A percentile compares a stretch with the other conserved stretches of the same genome.
Conservation (phyloP, 2,888 invertebrate genomes). For the Xestia sexstrigata region DNA sequence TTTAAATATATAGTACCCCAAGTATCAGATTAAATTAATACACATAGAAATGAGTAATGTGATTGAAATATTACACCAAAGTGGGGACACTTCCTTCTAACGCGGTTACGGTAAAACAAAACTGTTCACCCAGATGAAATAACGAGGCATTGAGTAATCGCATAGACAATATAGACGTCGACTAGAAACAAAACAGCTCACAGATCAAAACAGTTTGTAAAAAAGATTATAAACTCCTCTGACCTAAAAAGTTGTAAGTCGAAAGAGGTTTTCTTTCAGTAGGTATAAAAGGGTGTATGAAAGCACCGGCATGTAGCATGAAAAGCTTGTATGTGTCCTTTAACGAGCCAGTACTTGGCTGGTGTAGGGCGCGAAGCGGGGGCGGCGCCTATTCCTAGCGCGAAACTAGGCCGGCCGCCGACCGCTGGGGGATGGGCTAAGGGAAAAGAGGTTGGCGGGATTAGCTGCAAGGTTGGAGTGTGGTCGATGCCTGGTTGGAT, state of each 20-base stretch:
- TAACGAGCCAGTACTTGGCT: slow-evolving; percentile 84
- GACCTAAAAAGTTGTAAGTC: slow-evolving; percentile 62
- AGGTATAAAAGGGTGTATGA: slow-evolving; percentile 67
- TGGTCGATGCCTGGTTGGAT: neutral
- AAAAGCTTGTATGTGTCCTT: slow-evolving; percentile 83
- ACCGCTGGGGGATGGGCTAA: slow-evolving; percentile 76
- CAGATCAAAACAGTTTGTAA: slow-evolving; percentile 39
- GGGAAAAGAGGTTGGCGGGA: slow-evolving; percentile 49
- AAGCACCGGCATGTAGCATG: slow-evolving; percentile 70
- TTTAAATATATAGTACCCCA: neutral
- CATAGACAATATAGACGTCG: slow-evolving; percentile 15
- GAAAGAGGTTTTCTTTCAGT: slow-evolving; percentile 57
- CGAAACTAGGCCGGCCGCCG: slow-evolving; percentile 90
- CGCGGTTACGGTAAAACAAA: slow-evolving; percentile 64
- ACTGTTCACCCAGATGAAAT: slow-evolving; percentile 53
- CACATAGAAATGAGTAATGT: slow-evolving; percentile 29
- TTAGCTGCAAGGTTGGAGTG: slow-evolving; percentile 18
- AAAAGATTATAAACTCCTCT: slow-evolving; percentile 41
- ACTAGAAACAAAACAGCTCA: slow-evolving; percentile 17
- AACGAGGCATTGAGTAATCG: slow-evolving; percentile 48
- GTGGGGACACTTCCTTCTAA: slow-evolving; percentile 54
- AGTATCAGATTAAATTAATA: slow-evolving; percentile 43
- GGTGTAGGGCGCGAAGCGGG: slow-evolving; percentile 85
- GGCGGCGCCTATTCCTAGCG: slow-evolving; percentile 89
- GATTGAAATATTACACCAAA: slow-evolving; percentile 47